Percentiles rank a stretch among this genome's conserved stretches.
Evolutionary conservation across 1,140 invertebrate genomes (phyloP).

Genomic region (Calephelis nemesis): DNA sequence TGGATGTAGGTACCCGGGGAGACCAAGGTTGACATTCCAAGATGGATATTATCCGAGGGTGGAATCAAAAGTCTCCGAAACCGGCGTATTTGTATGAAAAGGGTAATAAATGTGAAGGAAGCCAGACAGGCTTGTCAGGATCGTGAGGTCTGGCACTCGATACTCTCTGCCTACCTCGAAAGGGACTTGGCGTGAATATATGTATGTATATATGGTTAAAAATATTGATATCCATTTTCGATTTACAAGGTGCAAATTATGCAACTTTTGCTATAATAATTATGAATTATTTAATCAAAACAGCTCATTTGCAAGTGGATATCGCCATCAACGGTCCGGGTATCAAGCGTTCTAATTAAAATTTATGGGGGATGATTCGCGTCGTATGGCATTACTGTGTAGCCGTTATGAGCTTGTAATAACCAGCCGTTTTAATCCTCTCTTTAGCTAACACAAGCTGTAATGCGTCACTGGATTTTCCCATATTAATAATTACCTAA

Average conservation of each 20-base stretch:
- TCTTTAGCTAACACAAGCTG: neutral
- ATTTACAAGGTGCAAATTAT: constrained; percentile 3
- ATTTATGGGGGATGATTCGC: constrained; percentile 17
- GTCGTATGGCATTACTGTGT: constrained; percentile 10
- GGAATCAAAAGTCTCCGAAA: no score
- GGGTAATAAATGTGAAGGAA: no score
- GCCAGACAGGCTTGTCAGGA: no score
- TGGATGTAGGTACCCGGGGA: no score
- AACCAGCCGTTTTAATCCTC: constrained; percentile 4
- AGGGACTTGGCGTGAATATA: no score
- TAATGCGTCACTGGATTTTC: constrained; percentile 6
- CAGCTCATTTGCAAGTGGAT: constrained; percentile 14
- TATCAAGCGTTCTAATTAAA: constrained; percentile 14
- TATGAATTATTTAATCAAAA: constrained; percentile 15
- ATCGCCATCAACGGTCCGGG: constrained; percentile 11
- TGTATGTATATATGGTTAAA: no score
- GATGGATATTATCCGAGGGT: no score
- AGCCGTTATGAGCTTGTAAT: constrained; percentile 13
- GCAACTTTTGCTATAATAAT: constrained; percentile 8
- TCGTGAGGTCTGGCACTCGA: no score
- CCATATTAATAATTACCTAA: neutral
- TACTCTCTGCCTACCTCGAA: no score
- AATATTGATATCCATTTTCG: no score
- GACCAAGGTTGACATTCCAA: no score
- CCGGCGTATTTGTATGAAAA: no score